Evolutionary conservation across 2,113 vertebrate species (phyloP), one percentile per base, ranked within the genome.

Genomic region (Camelus dromedarius): DNA sequence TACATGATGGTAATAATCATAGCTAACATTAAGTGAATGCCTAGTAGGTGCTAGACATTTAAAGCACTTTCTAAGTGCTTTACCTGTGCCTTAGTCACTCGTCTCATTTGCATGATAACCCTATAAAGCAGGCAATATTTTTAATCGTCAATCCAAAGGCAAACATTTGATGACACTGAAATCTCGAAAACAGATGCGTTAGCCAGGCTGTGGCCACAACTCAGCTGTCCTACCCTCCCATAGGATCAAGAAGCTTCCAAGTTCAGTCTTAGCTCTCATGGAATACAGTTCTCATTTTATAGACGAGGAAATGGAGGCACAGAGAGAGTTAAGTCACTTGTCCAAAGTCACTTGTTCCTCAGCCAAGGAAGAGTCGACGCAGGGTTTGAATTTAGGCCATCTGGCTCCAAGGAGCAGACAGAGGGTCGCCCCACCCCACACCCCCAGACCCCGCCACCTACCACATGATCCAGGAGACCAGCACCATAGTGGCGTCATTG

Each of bases 391-490:
- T 30, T 18, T 24, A 91, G 82, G 67, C 11, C 28, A 1, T 52
- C 11, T 30, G 12, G 70, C 35, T 80, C 32, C 38, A 64, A 35
- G 20, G 30, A 81, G 11, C 7, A 11, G 14, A n/a, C 0, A 9
- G 35, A 66, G 58, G 7, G 6, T 14, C 4, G 2, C 5, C 46
- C 38, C 5, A 6, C 19, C 32, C 15, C 11, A 6, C 8, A 4
- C 3, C 8, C 46, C 10, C 3, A 3, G 1, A 24, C 28, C n/a
- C 4, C 10, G 3, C 20, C 86, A 95, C 99, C 97, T 98, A 99
- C 99, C 99, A 99, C 99, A 99, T 99, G 98, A 99, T 99, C 99
- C 99, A 99, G 90, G 99, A 99, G 18, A 99, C 99, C 87, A 99
- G 98, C 77, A 99, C 98, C 99, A 99, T 99, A 89, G 99, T 99